Evolutionary conservation across 2,888 invertebrate genomes (phyloP).

Genomic region (Drosophila fungiperda): DNA sequence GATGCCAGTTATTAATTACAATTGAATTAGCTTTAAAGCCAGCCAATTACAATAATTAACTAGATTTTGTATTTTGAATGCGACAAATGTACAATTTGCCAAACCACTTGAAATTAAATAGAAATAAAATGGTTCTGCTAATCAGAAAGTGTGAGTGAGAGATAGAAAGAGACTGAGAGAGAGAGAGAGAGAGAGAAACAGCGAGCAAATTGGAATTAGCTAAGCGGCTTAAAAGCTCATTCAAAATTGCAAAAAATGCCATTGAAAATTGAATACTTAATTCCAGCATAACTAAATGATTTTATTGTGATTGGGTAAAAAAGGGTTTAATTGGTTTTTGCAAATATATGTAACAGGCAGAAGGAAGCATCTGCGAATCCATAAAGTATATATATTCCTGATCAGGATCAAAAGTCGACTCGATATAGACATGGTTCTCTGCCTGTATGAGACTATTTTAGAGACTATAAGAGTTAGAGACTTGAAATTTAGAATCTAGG

Average conservation of each 20-base stretch:
- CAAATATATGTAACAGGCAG: too few relatives aligned
- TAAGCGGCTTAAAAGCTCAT: slow-evolving; percentile 54
- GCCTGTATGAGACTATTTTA: too few relatives aligned
- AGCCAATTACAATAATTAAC: slow-evolving; percentile 42
- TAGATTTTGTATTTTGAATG: slow-evolving; percentile 11
- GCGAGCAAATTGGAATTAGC: slow-evolving; percentile 49
- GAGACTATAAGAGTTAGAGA: too few relatives aligned
- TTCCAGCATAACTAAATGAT: neutral
- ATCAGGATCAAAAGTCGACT: too few relatives aligned
- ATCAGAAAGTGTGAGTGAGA: neutral
- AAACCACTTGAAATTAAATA: neutral
- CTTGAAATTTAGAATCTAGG: too few relatives aligned
- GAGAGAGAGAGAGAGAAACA: neutral
- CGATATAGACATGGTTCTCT: too few relatives aligned
- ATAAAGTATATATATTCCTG: too few relatives aligned
- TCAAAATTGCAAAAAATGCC: slow-evolving; percentile 41
- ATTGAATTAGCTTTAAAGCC: slow-evolving; percentile 28
- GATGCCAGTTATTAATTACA: slow-evolving; percentile 19
- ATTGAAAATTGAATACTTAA: slow-evolving; percentile 20
- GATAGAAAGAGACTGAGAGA: neutral
- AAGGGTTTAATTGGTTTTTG: neutral
- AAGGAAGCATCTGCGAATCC: too few relatives aligned
- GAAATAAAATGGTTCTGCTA: neutral
- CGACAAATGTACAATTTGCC: neutral
- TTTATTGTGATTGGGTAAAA: neutral